Evolutionary conservation across 2,888 invertebrate genomes (phyloP), one percentile per base, ranked within the genome.

Genomic region (Campoletis raptor): DNA sequence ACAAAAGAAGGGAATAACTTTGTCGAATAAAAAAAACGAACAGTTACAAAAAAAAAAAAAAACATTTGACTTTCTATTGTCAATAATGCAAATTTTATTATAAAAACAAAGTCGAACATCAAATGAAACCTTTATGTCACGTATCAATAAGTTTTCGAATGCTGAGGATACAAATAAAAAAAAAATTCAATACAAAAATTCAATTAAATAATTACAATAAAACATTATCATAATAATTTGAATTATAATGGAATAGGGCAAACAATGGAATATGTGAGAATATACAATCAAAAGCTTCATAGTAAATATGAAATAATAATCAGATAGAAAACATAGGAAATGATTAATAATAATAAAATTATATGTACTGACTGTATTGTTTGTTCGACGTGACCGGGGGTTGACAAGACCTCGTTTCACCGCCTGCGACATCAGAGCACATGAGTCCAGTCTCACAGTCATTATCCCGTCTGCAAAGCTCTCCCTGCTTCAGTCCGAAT

Each of bases 361-460:
- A 54, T 24, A 52, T 64, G 9, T 57, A 94, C 95, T 94, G 88
- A 95, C 95, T 95, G 95, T 98, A 97, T 92, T 97, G 97, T 94
- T 98, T 98, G 90, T 96, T 97, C 78, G 97, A 96, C 88, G 96
- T 95, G 5, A 96, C 95, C 0, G 97, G 97, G 0, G 97, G 96
- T 89, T 97, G 97, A 95, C 98, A 98, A 3, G 97, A 97, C 93
- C 97, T 96, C 40, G 95, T 95, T 78, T 95, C 95, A 93, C 96
- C 96, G 87, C 96, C 96, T 5, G 96, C 96, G 0, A 96, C 95
- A 86, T 97, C 97, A 87, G 97, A 96, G 94, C 98, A 98, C 89
- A 97, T 95, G 57, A 98, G 95, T 70, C 98, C 98, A 70, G 97
- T 96, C 90, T 97, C 97, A 89, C 98, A 98, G 93, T 98, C 98